Evolutionary conservation across 1,140 invertebrate species (phyloP).

Genomic region (Antheraea pernyi): DNA sequence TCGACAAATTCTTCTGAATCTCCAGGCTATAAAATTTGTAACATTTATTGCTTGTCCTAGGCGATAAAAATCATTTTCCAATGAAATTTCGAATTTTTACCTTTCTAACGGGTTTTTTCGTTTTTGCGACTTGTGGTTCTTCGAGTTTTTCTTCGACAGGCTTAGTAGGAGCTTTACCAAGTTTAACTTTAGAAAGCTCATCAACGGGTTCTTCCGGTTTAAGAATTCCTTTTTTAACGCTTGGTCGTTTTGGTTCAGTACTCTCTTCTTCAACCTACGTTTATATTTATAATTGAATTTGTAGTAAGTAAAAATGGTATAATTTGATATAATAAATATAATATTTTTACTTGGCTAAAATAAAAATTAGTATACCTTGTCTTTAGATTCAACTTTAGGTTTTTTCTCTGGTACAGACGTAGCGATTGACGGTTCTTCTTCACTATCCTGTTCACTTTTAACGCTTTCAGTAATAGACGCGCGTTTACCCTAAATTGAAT

Average conservation of each 20-base stretch:
- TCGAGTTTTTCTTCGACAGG: conserved; percentile 66
- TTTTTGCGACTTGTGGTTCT: conserved; percentile 61
- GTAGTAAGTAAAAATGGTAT: too few species aligned
- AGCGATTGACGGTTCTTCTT: conserved; percentile 60
- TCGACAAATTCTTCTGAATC: conserved; percentile 62
- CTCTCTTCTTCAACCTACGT: conserved; percentile 69
- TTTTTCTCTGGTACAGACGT: conserved; percentile 63
- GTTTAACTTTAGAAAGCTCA: conserved; percentile 68
- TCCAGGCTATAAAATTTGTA: conserved; percentile 50
- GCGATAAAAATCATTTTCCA: neutral
- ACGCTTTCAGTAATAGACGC: conserved; percentile 62
- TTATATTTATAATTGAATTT: conserved; percentile 6
- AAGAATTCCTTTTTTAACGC: conserved; percentile 74
- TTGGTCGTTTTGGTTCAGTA: conserved; percentile 67
- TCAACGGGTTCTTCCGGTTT: conserved; percentile 80
- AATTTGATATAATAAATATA: too few species aligned
- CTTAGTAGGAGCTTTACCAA: conserved; percentile 72
- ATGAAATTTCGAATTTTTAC: conserved; percentile 33
- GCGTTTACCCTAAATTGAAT: conserved; percentile 56
- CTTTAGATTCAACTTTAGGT: conserved; percentile 62
- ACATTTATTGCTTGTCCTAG: neutral
- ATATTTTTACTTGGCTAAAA: neutral
- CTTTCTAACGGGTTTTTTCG: conserved; percentile 60
- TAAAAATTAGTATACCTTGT: conserved; percentile 42
- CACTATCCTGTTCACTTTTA: conserved; percentile 66